Evolutionary conservation across 2,113 vertebrate genomes (phyloP), one percentile per base, ranked within the genome.

Genomic region (Stigmatopora nigra): DNA sequence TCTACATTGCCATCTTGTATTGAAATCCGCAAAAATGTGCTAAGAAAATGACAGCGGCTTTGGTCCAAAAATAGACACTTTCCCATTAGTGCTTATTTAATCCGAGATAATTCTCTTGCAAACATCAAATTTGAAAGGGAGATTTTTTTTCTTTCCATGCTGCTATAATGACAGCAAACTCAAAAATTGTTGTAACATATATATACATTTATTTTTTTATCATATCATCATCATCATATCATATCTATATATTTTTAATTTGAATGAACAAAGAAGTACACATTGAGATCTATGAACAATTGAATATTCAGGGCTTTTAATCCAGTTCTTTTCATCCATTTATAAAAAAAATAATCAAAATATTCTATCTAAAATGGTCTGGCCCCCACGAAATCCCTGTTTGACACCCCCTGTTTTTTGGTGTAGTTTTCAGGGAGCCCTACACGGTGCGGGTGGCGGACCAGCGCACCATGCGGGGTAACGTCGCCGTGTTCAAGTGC

Each of bases 401-500:
- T 31, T 31, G 25, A 2, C 25, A 31, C 25, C 25, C 25, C 25
- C 25, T 31, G 3, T 71, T 3, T 73, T 46, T 83, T 53, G 71
- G 57, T 82, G 59, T 20, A 84, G 75, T 98, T 91, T 98, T 99
- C 94, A 97, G 96, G 94, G 97, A 99, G 82, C 97, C 97, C 81
- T 99, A 99, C 92, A 98, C 97, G 25, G 97, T 99, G 76, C 93
- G 96, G 76, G 96, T 99, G 92, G 96, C 97, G 77, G 97, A 99
- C 93, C 97, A 99, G 90, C 93, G 94, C 87, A 94, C 94, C 67
- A 98, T 98, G 96, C 94, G 96, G 91, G 93, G 97, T 84, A 98
- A 95, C 85, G 95, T 96, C 90, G 97, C 96, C 75, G 95, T 99
- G 79, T 99, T 99, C 91, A 98, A 98, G 95, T 99, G 97, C 96